Base-by-base conservation (phyloP, 2,888 invertebrate genomes). In the Thumatha senex region DNA sequence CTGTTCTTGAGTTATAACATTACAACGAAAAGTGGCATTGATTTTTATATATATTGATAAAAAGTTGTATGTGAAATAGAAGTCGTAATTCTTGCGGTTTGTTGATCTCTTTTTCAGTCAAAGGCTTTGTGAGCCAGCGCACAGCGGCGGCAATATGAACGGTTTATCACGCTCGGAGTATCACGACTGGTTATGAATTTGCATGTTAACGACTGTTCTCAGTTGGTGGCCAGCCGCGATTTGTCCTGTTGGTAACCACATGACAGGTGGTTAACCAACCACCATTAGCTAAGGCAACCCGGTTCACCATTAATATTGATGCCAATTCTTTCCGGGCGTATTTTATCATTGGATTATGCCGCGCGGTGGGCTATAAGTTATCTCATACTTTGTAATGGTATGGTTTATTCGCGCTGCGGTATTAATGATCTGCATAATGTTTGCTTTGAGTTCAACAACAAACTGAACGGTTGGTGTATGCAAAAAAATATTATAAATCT, bases 191-290 rank as follows among this genome's bases (percentile, higher is more conserved):
- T 81, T 86, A 84, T 84, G 84, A 76, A 86, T 87, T 85, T 81
- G 78, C 85, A 86, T 86, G 80, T 86, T 86, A 86, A 88, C 82
- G 84, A 83, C 76, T 67, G 63, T 67, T 67, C 85, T 60, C 86
- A 51, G 86, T 79, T 75, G 89, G 90, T 86, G 90, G 89, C 83
- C 89, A 63, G 61, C 58, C 57, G 79, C 81, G 82, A 87, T 89
- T 86, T 86, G 87, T 88, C 76, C 77, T 56, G 76, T 70, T 83
- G 78, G 80, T 80, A 70, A 80, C 78, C 79, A 70, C 75, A 72
- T 82, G 86, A 85, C 86, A 84, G 83, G 69, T 76, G 82, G 77
- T 82, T 83, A 83, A 80, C 78, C 74, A 76, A 78, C 74, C 76
- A 76, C 81, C 80, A 88, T 85, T 83, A 84, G 80, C 73, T 74